Evolutionary conservation across 64 coral and sea anemone species (phyloP), one percentile per base, ranked within the genome.

Genomic region (Stichodactyla helianthus): DNA sequence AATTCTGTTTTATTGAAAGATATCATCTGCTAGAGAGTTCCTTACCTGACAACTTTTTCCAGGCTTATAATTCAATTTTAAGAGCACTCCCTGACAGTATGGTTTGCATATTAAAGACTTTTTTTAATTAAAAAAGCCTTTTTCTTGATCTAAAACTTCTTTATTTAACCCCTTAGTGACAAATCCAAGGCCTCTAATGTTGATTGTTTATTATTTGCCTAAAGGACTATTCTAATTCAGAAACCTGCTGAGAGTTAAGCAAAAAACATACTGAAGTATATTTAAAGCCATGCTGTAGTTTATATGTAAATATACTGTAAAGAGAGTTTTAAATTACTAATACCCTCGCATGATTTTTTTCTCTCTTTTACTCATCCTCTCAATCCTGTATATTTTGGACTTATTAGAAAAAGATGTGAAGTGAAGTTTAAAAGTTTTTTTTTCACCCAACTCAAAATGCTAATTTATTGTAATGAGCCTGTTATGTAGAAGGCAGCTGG

Each of bases 381-480:
- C 12, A 31, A 10, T 27, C 23, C 23, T 12, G 25, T 31, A 74
- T 3, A 74, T 74, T 31, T 74, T 28, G 10, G 10, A 74, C 20
- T 74, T 74, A 74, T 9, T 35, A 74, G 27, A 31, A 23, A 74
- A 12, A 1, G 25, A 74, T 14, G 25, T 31, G 35, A 0, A 74
- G 25, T 31, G 23, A 31, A 74, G 68, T 44, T 44, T 44, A 12
- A 74, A 74, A 23, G 23, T 74, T 74, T 25, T 0, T 35, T 74
- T 74, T 31, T 22, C 25, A 31, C 1, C 2, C 23, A 81, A 52
- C 51, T 53, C 19, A 51, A 81, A 81, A 81, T 81, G 78, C 51
- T 81, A 81, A 81, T 81, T 81, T 81, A 81, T 81, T 81, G 50
- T 52, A 81, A 81, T 81, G 78, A 81, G 78, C 5, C 9, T 81